phyloP scores from a whole-genome alignment of 2,888 invertebrate species.

The Cephus sareptanus region DNA sequence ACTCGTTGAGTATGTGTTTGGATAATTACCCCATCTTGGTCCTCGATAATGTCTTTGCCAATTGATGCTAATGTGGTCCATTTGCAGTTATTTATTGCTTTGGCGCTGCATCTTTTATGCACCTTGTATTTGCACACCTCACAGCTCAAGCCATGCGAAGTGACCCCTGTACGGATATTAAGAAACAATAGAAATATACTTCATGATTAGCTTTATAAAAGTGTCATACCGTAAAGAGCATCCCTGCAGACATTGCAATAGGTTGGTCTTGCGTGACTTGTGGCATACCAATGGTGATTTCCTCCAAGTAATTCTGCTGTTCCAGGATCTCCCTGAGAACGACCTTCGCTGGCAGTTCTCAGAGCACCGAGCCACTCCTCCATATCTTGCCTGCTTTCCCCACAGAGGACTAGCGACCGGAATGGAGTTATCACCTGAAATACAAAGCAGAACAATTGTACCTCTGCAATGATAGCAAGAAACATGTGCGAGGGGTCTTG shows the following conservation, averaged over 20 bases:
- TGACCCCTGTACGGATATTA: conserved; percentile 75
- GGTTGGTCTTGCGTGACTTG: conserved; percentile 93
- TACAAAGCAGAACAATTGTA: conserved; percentile 15
- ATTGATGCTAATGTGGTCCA: conserved; percentile 97
- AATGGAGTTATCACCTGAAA: conserved; percentile 81
- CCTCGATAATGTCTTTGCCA: conserved; percentile 94
- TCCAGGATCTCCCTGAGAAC: conserved; percentile 69
- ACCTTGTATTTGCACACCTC: conserved; percentile 98
- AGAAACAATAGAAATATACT: conserved; percentile 8
- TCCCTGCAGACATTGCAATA: conserved; percentile 98
- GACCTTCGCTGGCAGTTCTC: conserved; percentile 75
- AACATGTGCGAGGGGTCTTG: too few species aligned
- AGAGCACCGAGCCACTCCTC: conserved; percentile 91
- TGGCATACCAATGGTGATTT: conserved; percentile 87
- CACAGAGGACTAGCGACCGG: conserved; percentile 81
- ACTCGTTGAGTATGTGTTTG: neutral
- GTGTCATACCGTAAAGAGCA: conserved; percentile 76
- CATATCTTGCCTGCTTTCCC: conserved; percentile 87
- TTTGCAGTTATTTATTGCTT: conserved; percentile 95
- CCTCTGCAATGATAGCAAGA: too few species aligned
- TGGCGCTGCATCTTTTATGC: conserved; percentile 93
- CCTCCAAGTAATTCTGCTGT: conserved; percentile 75
- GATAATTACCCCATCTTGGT: conserved; percentile 84
- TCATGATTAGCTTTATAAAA: neutral
- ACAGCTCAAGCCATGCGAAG: conserved; percentile 95